Percentiles rank a stretch among this genome's conserved stretches.
Evolutionary conservation across 2,113 vertebrate species (phyloP).

Genomic region (Cebus imitator): DNA sequence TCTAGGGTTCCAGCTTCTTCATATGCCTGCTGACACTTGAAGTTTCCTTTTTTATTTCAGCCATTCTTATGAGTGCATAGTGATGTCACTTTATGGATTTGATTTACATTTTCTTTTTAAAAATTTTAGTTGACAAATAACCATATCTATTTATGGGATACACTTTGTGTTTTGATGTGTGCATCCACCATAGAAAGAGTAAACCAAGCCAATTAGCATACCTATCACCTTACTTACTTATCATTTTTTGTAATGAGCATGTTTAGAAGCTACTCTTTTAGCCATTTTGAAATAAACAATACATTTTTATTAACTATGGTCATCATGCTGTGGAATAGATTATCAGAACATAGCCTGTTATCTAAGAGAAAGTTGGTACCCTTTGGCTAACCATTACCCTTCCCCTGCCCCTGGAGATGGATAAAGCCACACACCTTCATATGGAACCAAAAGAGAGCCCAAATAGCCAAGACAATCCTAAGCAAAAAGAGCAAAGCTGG

Average conservation of each 20-base stretch:
- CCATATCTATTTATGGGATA: neutral
- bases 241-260: neutral
- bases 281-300: neutral
- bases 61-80: too few species aligned
- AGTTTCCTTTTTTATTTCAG: neutral
- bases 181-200: neutral
- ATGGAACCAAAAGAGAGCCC: too few species aligned
- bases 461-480: too few species aligned
- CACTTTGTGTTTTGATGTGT: neutral
- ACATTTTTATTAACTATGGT: neutral
- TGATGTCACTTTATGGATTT: neutral
- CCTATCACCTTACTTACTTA: neutral
- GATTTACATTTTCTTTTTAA: neutral
- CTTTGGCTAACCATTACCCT: neutral
- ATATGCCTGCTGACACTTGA: rapidly evolving
- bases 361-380: neutral
- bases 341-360: neutral
- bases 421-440: too few species aligned
- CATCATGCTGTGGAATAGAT: neutral
- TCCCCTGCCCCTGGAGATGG: neutral
- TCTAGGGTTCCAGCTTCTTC: neutral
- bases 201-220: neutral
- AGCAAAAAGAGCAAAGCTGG: too few species aligned
- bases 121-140: neutral
- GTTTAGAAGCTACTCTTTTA: neutral